phyloP scores from a whole-genome alignment of 2,888 invertebrate species.

The Chrysolina haemoptera region DNA sequence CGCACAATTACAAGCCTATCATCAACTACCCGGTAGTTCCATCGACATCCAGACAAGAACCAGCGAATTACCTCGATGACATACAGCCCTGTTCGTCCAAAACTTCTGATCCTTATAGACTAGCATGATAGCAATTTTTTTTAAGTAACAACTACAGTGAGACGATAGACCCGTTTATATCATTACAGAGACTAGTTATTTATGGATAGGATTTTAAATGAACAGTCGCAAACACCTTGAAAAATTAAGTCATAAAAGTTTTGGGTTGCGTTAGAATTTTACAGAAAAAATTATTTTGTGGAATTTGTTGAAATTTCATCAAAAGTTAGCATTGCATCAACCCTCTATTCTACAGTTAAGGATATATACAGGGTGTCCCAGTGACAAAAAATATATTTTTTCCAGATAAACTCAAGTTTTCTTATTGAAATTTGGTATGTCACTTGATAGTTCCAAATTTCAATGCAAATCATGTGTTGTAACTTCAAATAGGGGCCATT shows the following conservation, averaged over 20 bases:
- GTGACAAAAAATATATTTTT: too few species aligned
- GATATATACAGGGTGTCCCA: too few species aligned
- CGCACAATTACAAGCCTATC: conserved; percentile 69
- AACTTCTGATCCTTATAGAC: conserved; percentile 66
- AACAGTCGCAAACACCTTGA: conserved; percentile 38
- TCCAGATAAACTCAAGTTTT: too few species aligned
- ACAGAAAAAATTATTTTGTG: not conserved
- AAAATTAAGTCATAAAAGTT: conserved; percentile 31
- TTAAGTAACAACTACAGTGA: conserved; percentile 49
- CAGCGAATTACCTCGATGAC: conserved; percentile 67
- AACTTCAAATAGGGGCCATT: too few species aligned
- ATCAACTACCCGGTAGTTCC: conserved; percentile 64
- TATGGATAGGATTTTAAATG: conserved; percentile 42
- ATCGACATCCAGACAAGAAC: conserved; percentile 72
- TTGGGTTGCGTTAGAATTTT: conserved; percentile 9
- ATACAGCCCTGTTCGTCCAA: conserved; percentile 71
- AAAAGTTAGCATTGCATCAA: too few species aligned
- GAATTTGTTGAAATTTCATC: too few species aligned
- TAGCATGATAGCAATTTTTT: conserved; percentile 66
- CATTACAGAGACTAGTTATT: conserved; percentile 41
- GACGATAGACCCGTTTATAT: conserved; percentile 48
- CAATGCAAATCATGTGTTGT: too few species aligned
- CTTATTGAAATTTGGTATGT: too few species aligned
- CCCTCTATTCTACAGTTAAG: too few species aligned
- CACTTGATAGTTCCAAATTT: too few species aligned